These are phyloP conservation scores for Gobiocypris rarus DNA, from an alignment of 2,113 vertebrate genomes.

Conservation along the genomic window DNA sequence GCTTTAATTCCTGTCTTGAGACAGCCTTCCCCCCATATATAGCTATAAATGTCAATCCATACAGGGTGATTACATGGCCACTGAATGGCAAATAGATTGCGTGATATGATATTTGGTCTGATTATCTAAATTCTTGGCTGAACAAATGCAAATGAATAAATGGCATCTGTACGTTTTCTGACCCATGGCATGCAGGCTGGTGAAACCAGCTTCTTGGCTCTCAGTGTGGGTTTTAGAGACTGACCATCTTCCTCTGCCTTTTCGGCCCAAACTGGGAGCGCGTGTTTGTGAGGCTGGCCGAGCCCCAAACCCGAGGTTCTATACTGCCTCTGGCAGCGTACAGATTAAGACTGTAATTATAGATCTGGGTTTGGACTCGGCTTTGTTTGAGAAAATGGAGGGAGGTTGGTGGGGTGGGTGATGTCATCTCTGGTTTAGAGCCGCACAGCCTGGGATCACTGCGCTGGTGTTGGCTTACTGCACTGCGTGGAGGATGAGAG, in stretches of 20 bases:
- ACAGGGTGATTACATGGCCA: constrained; percentile 8
- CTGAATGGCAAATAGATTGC: constrained; percentile 1
- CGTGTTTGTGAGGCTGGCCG: constrained; percentile 71
- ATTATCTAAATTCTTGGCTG: background rate
- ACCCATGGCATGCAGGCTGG: background rate
- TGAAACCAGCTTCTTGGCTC: constrained; percentile 6
- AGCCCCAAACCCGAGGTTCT: constrained; percentile 70
- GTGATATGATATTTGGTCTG: background rate
- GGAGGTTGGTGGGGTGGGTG: constrained; percentile 59
- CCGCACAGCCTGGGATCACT: constrained; percentile 59
- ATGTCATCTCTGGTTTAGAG: constrained; percentile 74
- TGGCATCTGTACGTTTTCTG: background rate
- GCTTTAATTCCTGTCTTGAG: constrained; percentile 32
- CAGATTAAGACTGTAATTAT: constrained; percentile 77
- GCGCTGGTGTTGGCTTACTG: constrained; percentile 63
- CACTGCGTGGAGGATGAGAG: constrained; percentile 55
- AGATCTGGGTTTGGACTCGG: constrained; percentile 73
- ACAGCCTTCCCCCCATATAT: background rate
- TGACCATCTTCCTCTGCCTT: constrained; percentile 48
- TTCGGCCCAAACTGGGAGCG: constrained; percentile 67
- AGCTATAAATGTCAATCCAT: constrained; percentile 31
- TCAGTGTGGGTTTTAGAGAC: constrained; percentile 3
- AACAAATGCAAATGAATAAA: constrained; percentile 11
- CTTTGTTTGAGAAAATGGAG: constrained; percentile 67
- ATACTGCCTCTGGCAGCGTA: constrained; percentile 73